phyloP scores from a whole-genome alignment of 2,888 invertebrate species.

The Blera fallax region DNA sequence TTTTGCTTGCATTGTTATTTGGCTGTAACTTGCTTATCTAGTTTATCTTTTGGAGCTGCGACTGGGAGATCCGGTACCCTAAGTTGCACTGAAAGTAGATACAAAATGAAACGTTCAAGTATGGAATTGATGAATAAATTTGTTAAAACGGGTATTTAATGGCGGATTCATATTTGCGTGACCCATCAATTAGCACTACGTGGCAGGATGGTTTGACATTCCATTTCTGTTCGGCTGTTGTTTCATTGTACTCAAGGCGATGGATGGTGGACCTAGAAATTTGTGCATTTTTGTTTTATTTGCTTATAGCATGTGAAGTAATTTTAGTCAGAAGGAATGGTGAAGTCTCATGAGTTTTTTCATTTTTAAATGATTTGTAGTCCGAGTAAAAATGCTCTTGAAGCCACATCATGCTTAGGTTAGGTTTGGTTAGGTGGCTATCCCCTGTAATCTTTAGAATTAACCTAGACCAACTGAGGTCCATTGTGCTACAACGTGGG shows the following conservation, averaged over 20 bases:
- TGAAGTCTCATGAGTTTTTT: no score
- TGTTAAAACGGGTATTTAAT: not conserved
- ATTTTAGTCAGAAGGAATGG: no score
- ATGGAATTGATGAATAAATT: slow-evolving; percentile 25
- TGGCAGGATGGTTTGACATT: slow-evolving; percentile 19
- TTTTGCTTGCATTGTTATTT: slow-evolving; percentile 60
- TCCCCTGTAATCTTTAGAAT: no score
- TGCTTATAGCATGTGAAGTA: no score
- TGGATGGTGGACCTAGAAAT: not conserved
- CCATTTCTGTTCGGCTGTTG: not conserved
- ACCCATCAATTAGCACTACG: slow-evolving; percentile 49
- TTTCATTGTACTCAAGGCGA: not conserved
- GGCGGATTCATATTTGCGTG: slow-evolving; percentile 52
- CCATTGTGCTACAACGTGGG: no score
- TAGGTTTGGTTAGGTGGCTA: no score
- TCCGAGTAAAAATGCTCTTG: no score
- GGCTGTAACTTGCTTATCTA: slow-evolving; percentile 45
- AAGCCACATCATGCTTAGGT: no score
- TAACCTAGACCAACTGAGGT: no score
- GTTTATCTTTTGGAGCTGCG: slow-evolving; percentile 45
- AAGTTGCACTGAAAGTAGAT: not conserved
- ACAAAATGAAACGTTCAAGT: not conserved
- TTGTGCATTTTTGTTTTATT: not conserved
- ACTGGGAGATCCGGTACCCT: slow-evolving; percentile 18
- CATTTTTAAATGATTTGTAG: no score